Conservation (phyloP, 2,113 vertebrate genomes). For the Otocyon megalotis region DNA sequence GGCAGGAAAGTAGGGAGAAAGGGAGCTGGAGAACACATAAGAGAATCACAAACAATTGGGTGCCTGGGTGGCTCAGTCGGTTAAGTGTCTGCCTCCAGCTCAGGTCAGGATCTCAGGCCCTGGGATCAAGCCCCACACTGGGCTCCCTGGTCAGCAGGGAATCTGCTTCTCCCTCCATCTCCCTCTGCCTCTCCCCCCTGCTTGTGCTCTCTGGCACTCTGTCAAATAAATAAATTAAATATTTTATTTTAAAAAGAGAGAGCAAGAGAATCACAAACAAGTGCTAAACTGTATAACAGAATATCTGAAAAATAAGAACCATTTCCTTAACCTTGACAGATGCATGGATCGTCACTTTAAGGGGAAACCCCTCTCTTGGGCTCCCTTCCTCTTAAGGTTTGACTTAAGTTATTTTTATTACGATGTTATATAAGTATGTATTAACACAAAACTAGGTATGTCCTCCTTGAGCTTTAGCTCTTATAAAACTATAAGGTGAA, state of each 20-base stretch:
- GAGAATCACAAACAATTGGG: not conserved
- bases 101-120: not conserved
- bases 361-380: not conserved
- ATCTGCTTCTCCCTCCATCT: not conserved
- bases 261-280: not conserved
- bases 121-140: not conserved
- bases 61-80: not conserved
- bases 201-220: not conserved
- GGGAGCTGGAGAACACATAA: not conserved
- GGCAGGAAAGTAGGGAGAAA: not conserved
- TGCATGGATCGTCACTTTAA: not conserved
- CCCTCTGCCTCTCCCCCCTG: not conserved
- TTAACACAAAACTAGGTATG: not conserved
- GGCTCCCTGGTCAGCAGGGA: not conserved
- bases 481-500: constrained; percentile 24
- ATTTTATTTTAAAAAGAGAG: not conserved
- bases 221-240: not conserved
- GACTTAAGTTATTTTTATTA: not conserved
- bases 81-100: not conserved
- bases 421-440: not conserved
- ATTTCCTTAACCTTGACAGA: not conserved
- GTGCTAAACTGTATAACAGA: not conserved
- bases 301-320: not conserved
- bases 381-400: not conserved
- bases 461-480: not conserved